These are phyloP conservation scores for Theodoxus fluviatilis DNA, from an alignment of 2,888 invertebrate genomes.

Conservation along the genomic window DNA sequence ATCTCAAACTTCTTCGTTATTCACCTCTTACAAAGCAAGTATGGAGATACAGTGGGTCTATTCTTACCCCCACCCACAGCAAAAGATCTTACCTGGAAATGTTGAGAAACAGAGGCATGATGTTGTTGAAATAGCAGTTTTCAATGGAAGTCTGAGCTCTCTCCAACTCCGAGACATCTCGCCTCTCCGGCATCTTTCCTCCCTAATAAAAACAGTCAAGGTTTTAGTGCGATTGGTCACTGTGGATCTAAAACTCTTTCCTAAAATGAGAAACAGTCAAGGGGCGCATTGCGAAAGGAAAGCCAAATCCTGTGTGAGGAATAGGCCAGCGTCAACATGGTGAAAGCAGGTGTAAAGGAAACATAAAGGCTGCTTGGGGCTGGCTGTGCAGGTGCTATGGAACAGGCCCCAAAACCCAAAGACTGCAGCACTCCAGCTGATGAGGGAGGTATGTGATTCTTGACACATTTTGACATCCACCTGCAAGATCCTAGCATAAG, in stretches of 20 bases:
- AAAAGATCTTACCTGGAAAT: slow-evolving; percentile 47
- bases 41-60: too few relatives aligned
- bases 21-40: too few relatives aligned
- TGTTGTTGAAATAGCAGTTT: slow-evolving; percentile 54
- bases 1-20: too few relatives aligned
- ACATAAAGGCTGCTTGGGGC: neutral
- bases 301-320: too few relatives aligned
- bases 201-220: slow-evolving; percentile 41
- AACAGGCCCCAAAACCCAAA: too few relatives aligned
- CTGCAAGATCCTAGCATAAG: too few relatives aligned
- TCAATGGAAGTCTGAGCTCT: slow-evolving; percentile 56
- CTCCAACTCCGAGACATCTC: slow-evolving; percentile 50
- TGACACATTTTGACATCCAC: too few relatives aligned
- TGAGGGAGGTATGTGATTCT: too few relatives aligned
- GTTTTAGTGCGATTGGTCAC: neutral
- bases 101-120: slow-evolving; percentile 58
- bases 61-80: neutral
- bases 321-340: neutral
- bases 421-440: too few relatives aligned
- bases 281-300: too few relatives aligned
- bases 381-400: too few relatives aligned
- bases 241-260: neutral
- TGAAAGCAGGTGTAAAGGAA: neutral
- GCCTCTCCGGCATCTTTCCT: slow-evolving; percentile 47
- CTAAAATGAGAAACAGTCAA: slow-evolving; percentile 8